Percentiles rank a stretch among this genome's conserved stretches.
These are phyloP conservation scores for Punctoribates punctum DNA, from an alignment of 2,888 invertebrate genomes.

Conservation along the genomic window DNA sequence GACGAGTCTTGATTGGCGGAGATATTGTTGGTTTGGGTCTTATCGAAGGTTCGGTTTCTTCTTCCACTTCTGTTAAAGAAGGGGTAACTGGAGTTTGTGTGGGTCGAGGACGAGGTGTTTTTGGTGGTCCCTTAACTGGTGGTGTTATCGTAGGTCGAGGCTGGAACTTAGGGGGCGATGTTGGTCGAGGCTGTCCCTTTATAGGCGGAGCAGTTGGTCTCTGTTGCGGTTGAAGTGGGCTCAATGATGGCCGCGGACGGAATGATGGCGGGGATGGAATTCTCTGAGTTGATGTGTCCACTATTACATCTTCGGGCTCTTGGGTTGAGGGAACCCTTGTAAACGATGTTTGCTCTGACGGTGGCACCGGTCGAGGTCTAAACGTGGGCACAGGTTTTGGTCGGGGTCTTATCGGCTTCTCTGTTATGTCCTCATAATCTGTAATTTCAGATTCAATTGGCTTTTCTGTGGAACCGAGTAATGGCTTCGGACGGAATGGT, in stretches of 20 bases:
- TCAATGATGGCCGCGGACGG: neutral
- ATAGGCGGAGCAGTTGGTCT: neutral
- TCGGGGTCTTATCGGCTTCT: too few species aligned
- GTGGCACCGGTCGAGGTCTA: neutral
- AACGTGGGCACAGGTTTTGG: neutral
- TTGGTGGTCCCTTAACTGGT: neutral
- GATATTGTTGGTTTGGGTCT: constrained; percentile 12
- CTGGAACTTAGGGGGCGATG: neutral
- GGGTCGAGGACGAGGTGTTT: neutral
- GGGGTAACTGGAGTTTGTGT: neutral
- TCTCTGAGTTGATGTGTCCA: too few species aligned
- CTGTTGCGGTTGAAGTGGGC: neutral
- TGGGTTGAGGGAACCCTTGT: too few species aligned
- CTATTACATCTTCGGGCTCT: too few species aligned
- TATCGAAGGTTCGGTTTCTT: constrained; percentile 4
- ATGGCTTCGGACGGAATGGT: too few species aligned
- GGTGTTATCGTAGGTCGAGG: constrained; percentile 24
- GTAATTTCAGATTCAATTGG: too few species aligned
- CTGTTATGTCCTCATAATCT: too few species aligned
- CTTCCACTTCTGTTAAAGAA: neutral
- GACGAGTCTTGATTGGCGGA: neutral
- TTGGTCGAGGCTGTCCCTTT: neutral
- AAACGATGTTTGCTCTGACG: too few species aligned
- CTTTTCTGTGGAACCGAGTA: too few species aligned
- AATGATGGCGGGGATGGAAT: too few species aligned